phyloP scores from a whole-genome alignment of 2,888 invertebrate genomes.

The Ennomos fuscantarius region DNA sequence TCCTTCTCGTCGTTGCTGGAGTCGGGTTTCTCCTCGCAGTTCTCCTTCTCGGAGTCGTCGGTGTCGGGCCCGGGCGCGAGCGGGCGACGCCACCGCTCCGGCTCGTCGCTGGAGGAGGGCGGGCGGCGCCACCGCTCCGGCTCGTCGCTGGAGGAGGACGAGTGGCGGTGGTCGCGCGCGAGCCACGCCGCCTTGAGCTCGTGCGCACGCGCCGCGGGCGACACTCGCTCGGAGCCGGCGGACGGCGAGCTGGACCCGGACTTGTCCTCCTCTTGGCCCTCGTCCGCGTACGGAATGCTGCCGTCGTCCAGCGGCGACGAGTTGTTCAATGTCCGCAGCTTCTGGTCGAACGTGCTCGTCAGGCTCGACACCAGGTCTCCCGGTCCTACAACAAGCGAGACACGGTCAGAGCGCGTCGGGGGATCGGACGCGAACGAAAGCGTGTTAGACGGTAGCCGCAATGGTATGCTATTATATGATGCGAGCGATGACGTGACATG shows the following conservation, averaged over 20 bases:
- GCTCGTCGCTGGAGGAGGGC: slow-evolving; percentile 64
- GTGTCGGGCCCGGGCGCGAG: slow-evolving; percentile 50
- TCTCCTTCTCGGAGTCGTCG: slow-evolving; percentile 77
- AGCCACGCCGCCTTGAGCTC: slow-evolving; percentile 79
- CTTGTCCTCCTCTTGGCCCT: slow-evolving; percentile 83
- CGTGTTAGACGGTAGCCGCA: slow-evolving; percentile 59
- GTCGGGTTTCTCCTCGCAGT: slow-evolving; percentile 56
- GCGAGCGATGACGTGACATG: slow-evolving; percentile 45
- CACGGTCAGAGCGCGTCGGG: slow-evolving; percentile 34
- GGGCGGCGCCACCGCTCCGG: slow-evolving; percentile 49
- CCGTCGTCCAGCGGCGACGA: slow-evolving; percentile 87
- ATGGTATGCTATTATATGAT: slow-evolving; percentile 48
- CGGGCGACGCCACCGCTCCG: slow-evolving; percentile 48
- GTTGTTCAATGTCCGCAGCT: slow-evolving; percentile 90
- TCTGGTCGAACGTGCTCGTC: slow-evolving; percentile 94
- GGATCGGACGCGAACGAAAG: slow-evolving; percentile 57
- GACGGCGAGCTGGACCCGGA: slow-evolving; percentile 64
- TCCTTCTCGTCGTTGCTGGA: slow-evolving; percentile 86
- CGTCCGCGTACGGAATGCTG: slow-evolving; percentile 90
- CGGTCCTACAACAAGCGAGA: slow-evolving; percentile 87
- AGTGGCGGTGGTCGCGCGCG: slow-evolving; percentile 70
- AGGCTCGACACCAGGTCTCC: slow-evolving; percentile 93
- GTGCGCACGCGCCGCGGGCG: slow-evolving; percentile 65
- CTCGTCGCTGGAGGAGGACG: slow-evolving; percentile 70
- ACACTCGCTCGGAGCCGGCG: slow-evolving; percentile 57